Evolutionary conservation across 2,797 vertebrate species (phyloP), one percentile per base, ranked within the genome.

Genomic region (Glossophaga mutica): DNA sequence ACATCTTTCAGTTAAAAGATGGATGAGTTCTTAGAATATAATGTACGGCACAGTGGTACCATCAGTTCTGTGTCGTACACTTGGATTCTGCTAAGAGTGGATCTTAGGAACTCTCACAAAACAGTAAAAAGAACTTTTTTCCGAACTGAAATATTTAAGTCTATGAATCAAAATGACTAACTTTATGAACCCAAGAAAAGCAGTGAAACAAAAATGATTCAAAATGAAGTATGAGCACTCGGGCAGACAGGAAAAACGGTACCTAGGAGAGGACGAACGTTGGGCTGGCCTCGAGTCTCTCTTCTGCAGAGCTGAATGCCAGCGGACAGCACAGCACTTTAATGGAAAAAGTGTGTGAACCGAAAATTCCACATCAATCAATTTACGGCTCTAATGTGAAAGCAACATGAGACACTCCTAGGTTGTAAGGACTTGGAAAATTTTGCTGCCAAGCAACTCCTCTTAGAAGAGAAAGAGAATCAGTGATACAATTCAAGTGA

Each of bases 401-500:
- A 96, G 76, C 39, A 90, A 90, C 48, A 70, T 83, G 94, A 96
- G 57, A 71, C 86, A 93, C 90, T 97, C 92, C 24, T 44, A 50
- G 26, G n/a, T 87, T 94, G 48, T 57, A 96, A 97, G 44, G 76
- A 85, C 37, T 95, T 87, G 84, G 93, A 97, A 97, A 96, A 92
- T 94, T 82, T 46, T 90, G 9, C 11, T 57, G 76, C 57, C 93
- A 93, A 90, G 9, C 3, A 37, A 37, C 70, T 91, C 67, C 73
- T 82, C 70, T 87, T 86, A 34, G n/a, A 74, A 52, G 76, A 65
- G 34, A 81, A 94, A 91, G 84, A n/a, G 26, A 48, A 82, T 70
- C 9, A 24, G 19, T 93, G 59, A 87, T 85, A 81, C 9, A 91
- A 93, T 82, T 87, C 74, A 95, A 90, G 26, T 77, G 70, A 96